These are phyloP conservation scores for Euplagia quadripunctaria DNA, from an alignment of 2,888 invertebrate genomes.

Conservation along the genomic window DNA sequence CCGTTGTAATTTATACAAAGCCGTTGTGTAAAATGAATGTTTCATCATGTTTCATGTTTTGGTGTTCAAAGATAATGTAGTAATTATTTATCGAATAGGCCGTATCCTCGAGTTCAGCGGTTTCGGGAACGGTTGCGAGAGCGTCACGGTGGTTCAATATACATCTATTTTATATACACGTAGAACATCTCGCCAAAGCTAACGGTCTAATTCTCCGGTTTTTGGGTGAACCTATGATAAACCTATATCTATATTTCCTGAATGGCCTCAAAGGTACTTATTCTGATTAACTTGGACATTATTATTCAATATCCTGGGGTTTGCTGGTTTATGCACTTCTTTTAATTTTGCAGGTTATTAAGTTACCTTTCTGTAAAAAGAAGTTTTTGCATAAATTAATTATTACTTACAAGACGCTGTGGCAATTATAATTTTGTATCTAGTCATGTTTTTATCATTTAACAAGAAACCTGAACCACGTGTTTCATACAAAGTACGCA, in stretches of 20 bases:
- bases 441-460: not conserved
- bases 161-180: too few relatives aligned
- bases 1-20: too few relatives aligned
- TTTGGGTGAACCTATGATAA: not conserved
- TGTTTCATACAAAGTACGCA: not conserved
- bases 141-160: too few relatives aligned
- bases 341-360: too few relatives aligned
- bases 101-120: too few relatives aligned
- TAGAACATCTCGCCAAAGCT: too few relatives aligned
- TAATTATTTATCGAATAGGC: too few relatives aligned
- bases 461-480: not conserved
- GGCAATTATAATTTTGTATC: not conserved
- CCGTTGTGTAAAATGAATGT: too few relatives aligned
- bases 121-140: too few relatives aligned
- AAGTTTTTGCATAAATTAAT: not conserved
- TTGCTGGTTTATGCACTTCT: too few relatives aligned
- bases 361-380: not conserved
- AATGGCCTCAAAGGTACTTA: not conserved
- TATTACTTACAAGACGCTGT: not conserved
- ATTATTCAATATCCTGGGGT: not conserved
- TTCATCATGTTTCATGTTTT: too few relatives aligned
- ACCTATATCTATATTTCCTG: not conserved
- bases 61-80: too few relatives aligned
- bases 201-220: not conserved
- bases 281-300: not conserved